A percentile compares a stretch with the other conserved stretches of the same genome.
Conservation (phyloP, 53 echinoderm and acorn worm genomes). For the Echinometra lucunter region DNA sequence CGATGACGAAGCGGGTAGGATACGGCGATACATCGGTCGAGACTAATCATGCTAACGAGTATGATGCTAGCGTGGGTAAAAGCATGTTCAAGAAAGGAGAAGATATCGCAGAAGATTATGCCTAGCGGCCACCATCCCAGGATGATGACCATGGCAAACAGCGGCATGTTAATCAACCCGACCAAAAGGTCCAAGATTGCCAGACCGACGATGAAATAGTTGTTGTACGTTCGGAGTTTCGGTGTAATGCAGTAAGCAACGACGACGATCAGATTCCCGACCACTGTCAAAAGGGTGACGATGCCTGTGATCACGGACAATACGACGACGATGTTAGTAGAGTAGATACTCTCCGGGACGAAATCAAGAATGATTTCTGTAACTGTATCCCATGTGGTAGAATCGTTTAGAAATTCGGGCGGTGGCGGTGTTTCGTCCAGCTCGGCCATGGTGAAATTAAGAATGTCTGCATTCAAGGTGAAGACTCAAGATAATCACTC, state of each 20-base stretch:
- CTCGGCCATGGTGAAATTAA: not conserved
- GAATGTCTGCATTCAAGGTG: not conserved
- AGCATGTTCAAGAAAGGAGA: slow-evolving; percentile 63
- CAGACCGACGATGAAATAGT: slow-evolving; percentile 69
- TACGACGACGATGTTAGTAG: not conserved
- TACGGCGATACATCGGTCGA: slow-evolving; percentile 66
- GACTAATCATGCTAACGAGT: slow-evolving; percentile 7
- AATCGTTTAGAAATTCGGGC: not conserved
- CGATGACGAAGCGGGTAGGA: slow-evolving; percentile 66
- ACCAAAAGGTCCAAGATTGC: slow-evolving; percentile 66
- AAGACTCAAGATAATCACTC: not conserved
- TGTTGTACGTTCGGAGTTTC: slow-evolving; percentile 70
- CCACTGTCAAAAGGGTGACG: not conserved
- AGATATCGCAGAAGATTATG: slow-evolving; percentile 6
- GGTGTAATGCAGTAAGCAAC: slow-evolving; percentile 62
- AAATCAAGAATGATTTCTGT: not conserved
- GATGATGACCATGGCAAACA: not conserved
- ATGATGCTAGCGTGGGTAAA: slow-evolving; percentile 62
- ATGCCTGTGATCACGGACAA: not conserved
- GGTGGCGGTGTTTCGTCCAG: not conserved
- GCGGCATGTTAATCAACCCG: not conserved
- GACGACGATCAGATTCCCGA: slow-evolving; percentile 71
- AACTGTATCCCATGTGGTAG: not conserved
- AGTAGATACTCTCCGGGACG: not conserved
- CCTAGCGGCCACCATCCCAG: not conserved